A percentile compares a stretch with the other conserved stretches of the same genome.
Evolutionary conservation across 2,113 vertebrate species (phyloP).

Genomic region (Boulengeromyrus knoepffleri): DNA sequence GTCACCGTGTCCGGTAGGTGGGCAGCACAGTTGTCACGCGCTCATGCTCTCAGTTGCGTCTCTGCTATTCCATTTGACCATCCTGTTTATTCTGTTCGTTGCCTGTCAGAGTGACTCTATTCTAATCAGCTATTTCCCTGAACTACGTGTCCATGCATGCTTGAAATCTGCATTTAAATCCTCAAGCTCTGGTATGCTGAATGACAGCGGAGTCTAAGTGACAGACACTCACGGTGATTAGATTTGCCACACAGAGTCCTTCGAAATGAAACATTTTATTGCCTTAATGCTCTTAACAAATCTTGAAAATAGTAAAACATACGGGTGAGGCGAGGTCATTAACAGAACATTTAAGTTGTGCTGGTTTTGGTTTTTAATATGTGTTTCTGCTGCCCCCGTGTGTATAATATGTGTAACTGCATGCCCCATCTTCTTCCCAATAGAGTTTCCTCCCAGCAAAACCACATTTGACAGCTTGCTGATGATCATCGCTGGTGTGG

Average conservation of each 20-base stretch:
- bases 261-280: not conserved
- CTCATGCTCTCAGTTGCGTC: not conserved
- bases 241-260: not conserved
- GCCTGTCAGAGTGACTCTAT: not conserved
- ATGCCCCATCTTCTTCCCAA: not conserved
- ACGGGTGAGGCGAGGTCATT: not conserved
- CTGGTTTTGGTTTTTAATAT: not conserved
- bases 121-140: not conserved
- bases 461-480: slow-evolving; percentile 50
- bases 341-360: not conserved
- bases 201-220: not conserved
- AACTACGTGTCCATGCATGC: not conserved
- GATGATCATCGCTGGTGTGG: slow-evolving; percentile 66
- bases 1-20: slow-evolving; percentile 59
- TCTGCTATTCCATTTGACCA: not conserved
- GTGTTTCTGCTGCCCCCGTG: not conserved
- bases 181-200: not conserved
- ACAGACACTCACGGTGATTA: not conserved
- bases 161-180: not conserved
- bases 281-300: not conserved
- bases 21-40: not conserved
- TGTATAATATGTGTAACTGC: slow-evolving; percentile 11
- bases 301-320: not conserved
- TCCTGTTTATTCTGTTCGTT: not conserved
- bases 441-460: slow-evolving; percentile 9